Percentiles rank a stretch among this genome's conserved stretches.
These are phyloP conservation scores for Phyto melanocephala DNA, from an alignment of 2,888 invertebrate genomes.

Conservation along the genomic window DNA sequence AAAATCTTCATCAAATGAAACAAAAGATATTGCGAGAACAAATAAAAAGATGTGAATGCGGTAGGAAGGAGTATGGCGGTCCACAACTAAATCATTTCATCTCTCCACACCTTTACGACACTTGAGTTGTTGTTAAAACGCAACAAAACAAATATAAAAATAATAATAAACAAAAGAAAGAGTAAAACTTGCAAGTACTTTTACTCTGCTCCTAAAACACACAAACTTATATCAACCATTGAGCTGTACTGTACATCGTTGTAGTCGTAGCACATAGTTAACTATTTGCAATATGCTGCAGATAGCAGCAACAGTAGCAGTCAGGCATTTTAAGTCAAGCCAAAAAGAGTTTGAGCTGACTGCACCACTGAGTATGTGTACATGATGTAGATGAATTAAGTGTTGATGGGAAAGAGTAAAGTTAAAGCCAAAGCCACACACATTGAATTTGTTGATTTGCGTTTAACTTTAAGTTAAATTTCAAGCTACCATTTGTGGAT, in stretches of 20 bases:
- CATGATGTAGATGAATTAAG: conserved; percentile 4
- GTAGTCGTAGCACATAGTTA: background rate
- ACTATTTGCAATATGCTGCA: background rate
- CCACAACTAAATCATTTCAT: conserved; percentile 55
- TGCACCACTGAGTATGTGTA: conserved; percentile 7
- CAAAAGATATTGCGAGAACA: conserved; percentile 45
- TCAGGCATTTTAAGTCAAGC: background rate
- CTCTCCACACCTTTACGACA: conserved; percentile 62
- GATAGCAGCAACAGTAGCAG: background rate
- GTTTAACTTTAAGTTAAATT: conserved; percentile 41
- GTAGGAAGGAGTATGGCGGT: background rate
- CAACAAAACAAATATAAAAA: background rate
- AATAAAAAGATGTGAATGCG: background rate
- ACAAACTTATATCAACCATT: background rate
- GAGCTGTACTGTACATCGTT: no score
- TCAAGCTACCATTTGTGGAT: conserved; percentile 57
- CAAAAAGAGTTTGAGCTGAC: background rate
- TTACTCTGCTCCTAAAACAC: background rate
- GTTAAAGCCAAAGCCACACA: conserved; percentile 30
- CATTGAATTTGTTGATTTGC: conserved; percentile 30
- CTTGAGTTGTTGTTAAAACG: conserved; percentile 47
- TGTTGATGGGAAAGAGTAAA: background rate
- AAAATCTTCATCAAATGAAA: conserved; percentile 44
- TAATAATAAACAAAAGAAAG: background rate
- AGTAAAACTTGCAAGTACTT: background rate